These are phyloP conservation scores for Salvelinus fontinalis DNA, from an alignment of 2,113 vertebrate species.

Conservation along the genomic window DNA sequence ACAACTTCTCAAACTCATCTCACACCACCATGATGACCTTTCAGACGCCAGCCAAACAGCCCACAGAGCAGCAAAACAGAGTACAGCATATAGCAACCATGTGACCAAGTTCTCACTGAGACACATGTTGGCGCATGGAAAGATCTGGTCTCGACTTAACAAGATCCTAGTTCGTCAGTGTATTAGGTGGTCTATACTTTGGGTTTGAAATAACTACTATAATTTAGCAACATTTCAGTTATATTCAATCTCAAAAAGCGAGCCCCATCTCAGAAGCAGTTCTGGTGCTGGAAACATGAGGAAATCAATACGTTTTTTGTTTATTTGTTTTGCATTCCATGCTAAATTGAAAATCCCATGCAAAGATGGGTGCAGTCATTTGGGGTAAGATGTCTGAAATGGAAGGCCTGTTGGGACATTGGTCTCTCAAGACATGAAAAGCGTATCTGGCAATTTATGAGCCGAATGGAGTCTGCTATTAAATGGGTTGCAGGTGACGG, in stretches of 20 bases:
- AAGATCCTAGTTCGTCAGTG: constrained; percentile 36
- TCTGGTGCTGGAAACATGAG: constrained; percentile 24
- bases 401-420: constrained; percentile 28
- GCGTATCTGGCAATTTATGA: constrained; percentile 25
- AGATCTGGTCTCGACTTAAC: constrained; percentile 55
- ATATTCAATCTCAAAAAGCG: constrained; percentile 53
- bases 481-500: constrained; percentile 43
- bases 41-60: constrained; percentile 46
- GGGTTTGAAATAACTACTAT: not conserved
- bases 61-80: not conserved
- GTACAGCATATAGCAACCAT: constrained; percentile 44
- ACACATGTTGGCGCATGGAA: constrained; percentile 28
- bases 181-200: not conserved
- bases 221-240: constrained; percentile 2
- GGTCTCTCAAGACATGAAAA: not conserved
- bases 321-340: constrained; percentile 52
- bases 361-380: constrained; percentile 30
- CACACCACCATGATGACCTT: constrained; percentile 18
- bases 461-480: constrained; percentile 16
- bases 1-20: constrained; percentile 26
- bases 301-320: constrained; percentile 11
- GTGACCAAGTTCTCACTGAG: constrained; percentile 20
- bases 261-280: constrained; percentile 47
- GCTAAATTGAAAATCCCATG: constrained; percentile 57
- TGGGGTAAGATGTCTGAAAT: constrained; percentile 37